Base-by-base conservation (phyloP, 2,797 vertebrate genomes). In the Cirrhinus molitorella region DNA sequence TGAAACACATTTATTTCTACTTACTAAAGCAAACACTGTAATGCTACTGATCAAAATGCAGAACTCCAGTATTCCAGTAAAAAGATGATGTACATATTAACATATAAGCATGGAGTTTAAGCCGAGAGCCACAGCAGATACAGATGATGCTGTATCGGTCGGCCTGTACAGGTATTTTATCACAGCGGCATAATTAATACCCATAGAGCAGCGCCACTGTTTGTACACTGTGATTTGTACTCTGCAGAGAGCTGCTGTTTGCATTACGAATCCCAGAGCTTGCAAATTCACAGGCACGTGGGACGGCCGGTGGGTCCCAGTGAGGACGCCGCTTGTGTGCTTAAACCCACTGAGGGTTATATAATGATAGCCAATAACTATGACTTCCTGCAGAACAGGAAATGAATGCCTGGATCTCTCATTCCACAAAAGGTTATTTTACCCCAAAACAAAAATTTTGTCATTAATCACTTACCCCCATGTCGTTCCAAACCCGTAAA, bases 221-320 rank as follows among this genome's bases (percentile, higher is more conserved):
- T 43, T 67, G 51, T 80, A 73, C 43, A 8, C 43, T 0, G n/a
- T 74, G 68, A 53, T 67, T 55, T 78, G 57, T 80, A 23, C 45
- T 65, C 71, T 31, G 31, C 45, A 65, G 43, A 77, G 51, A 70
- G 49, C 49, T 74, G 55, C 53, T 45, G 12, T 81, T 75, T 67
- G 72, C 81, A 57, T 73, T 14, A 47, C 34, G 19, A 61, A 65
- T 65, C 21, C 57, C 68, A 74, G 4, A 66, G 59, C 45, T 72
- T 75, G 83, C 68, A 80, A 28, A 85, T 67, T 74, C 70, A 68
- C 65, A 80, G 47, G 45, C 47, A 66, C 31, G 23, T 65, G 83
- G 66, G 65, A 72, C 5, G 16, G 55, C 14, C 43, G 34, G 43
- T 12, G n/a, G 25, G 21, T 66, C 8, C 66, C n/a, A 12, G 65